Evolutionary conservation across 53 echinoderm and acorn worm species (phyloP), one percentile per base, ranked within the genome.

Genomic region (Astropecten irregularis): DNA sequence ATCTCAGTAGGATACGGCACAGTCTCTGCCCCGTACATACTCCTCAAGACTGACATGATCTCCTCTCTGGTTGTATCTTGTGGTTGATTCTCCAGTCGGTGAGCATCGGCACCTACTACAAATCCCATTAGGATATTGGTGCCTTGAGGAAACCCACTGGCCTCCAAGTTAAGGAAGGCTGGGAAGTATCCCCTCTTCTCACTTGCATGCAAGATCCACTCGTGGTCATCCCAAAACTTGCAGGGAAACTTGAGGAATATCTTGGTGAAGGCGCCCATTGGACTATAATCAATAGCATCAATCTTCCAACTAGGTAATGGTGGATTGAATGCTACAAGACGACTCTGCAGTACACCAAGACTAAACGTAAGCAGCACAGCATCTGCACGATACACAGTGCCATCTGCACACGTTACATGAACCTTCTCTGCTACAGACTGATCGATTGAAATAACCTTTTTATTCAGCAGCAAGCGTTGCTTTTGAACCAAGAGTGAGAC

Each of bases 271-370:
- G 68, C 57, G 30, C 76, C 90, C 71, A 90, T 77, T 2, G 49
- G 68, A 31, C 19, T 69, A 7, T 71, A 42, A 49, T 76, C 66
- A n/a, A 89, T 68, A 32, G 67, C 79, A 0, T 69, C 49, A 1
- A 29, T 74, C 71, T 90, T 90, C 90, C 90, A 90, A 40, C 79
- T 56, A 18, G 90, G 90, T 5, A 90, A 70, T 0, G 85, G 59
- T 10, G 90, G 90, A 31, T 22, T 49, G 30, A 90, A 85, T 9
- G 42, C 70, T 9, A 85, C 85, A 13, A 65, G 59, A 27, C 40
- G 40, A 26, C 51, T 85, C 42, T 90, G 77, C 42, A 90, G 71
- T 15, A 90, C 90, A 42, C 85, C 89, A 1, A 90, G 34, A 81
- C 85, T 90, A 61, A 90, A 82, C 3, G 90, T 90, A 27, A 77